These are phyloP conservation scores for Bergia sp. DNA, from an alignment of 92 coral and sea anemone species.

Conservation along the genomic window DNA sequence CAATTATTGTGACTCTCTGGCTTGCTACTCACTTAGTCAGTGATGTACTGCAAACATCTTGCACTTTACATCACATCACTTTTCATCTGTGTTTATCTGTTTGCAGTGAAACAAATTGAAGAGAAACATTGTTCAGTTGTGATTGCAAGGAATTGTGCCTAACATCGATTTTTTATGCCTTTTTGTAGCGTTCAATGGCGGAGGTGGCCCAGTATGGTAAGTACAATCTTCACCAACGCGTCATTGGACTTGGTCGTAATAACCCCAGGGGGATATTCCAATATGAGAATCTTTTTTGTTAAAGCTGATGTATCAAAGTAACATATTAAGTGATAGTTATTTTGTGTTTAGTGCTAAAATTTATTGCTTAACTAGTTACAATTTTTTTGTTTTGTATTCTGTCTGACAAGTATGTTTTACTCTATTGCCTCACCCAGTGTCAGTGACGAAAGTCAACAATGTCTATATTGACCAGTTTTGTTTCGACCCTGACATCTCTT, in stretches of 20 bases:
- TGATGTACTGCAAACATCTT: too few relatives aligned
- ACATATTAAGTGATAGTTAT: too few relatives aligned
- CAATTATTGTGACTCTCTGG: too few relatives aligned
- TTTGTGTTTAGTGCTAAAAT: neutral
- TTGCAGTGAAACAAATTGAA: too few relatives aligned
- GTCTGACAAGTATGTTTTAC: neutral
- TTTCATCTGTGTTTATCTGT: too few relatives aligned
- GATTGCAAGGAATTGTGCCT: too few relatives aligned
- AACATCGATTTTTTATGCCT: neutral
- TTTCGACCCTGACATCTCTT: constrained; percentile 76
- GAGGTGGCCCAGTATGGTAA: constrained; percentile 81
- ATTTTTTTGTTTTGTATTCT: neutral
- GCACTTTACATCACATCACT: too few relatives aligned
- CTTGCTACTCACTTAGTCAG: too few relatives aligned
- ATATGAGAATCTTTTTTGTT: too few relatives aligned
- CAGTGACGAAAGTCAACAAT: too few relatives aligned
- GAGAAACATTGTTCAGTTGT: neutral
- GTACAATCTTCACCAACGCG: constrained; percentile 16
- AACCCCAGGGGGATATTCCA: too few relatives aligned
- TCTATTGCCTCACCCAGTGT: too few relatives aligned
- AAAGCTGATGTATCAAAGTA: neutral
- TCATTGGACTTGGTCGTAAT: neutral
- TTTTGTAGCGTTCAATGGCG: constrained; percentile 61
- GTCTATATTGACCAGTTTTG: constrained; percentile 61
- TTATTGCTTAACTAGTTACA: neutral